Conservation (phyloP, 1,140 invertebrate species). For the Drosophila pseudoananassae region DNA sequence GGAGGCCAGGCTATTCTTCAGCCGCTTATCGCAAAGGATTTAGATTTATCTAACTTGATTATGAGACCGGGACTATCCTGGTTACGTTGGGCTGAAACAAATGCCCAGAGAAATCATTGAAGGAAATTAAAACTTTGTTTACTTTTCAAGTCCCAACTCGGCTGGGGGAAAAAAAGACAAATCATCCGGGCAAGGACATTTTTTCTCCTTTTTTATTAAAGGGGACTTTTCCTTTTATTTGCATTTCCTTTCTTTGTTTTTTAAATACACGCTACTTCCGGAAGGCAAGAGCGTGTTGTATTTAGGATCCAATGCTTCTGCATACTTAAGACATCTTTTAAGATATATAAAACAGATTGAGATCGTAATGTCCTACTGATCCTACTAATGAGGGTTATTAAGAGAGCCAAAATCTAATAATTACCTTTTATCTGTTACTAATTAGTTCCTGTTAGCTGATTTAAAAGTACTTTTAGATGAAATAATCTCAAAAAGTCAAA, state of each 20-base stretch:
- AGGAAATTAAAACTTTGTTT: constrained; percentile 82
- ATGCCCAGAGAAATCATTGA: constrained; percentile 79
- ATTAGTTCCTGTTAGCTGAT: no score
- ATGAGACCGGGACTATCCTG: constrained; percentile 51
- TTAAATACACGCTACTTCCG: no score
- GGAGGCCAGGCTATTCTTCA: constrained; percentile 64
- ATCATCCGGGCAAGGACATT: constrained; percentile 22
- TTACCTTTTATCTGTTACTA: no score
- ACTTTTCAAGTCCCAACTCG: constrained; percentile 60
- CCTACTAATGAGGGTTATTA: no score
- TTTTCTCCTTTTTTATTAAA: constrained; percentile 1
- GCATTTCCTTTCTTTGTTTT: constrained; percentile 2
- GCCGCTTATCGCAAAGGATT: constrained; percentile 79
- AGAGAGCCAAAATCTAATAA: no score
- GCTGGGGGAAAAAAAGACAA: neutral
- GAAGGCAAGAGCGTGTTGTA: no score
- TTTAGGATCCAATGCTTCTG: no score
- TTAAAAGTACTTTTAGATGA: no score
- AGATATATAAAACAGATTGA: no score
- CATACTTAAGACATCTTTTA: no score
- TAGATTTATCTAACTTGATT: constrained; percentile 81
- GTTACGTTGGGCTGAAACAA: constrained; percentile 51
- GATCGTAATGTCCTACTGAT: no score
- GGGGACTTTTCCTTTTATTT: neutral
- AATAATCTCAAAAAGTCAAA: no score